These are phyloP conservation scores for Amblyopsis hoosieri DNA, from an alignment of 2,797 vertebrate genomes.

Conservation along the genomic window DNA sequence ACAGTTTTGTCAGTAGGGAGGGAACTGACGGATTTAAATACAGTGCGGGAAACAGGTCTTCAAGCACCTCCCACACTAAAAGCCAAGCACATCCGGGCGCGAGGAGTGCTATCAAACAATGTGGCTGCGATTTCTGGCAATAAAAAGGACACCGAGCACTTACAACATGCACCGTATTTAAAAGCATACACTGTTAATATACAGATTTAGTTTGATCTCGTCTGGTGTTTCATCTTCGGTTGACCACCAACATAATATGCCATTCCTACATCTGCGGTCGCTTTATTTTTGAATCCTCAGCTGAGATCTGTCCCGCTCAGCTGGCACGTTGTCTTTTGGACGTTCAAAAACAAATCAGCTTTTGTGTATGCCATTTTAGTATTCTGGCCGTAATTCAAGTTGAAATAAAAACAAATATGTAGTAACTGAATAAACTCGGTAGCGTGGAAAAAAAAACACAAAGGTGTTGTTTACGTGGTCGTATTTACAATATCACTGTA, in stretches of 20 bases:
- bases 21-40: slow-evolving; percentile 75
- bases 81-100: slow-evolving; percentile 70
- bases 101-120: slow-evolving; percentile 77
- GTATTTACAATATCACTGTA: slow-evolving; percentile 21
- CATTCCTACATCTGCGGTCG: background rate
- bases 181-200: background rate
- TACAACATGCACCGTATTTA: background rate
- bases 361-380: no score
- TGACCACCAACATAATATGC: no score
- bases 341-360: background rate
- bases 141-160: slow-evolving; percentile 57
- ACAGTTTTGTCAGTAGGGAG: slow-evolving; percentile 57
- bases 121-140: slow-evolving; percentile 58
- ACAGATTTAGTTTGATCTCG: accelerated
- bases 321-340: slow-evolving; percentile 14
- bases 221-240: background rate
- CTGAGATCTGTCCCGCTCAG: slow-evolving; percentile 36
- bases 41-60: slow-evolving; percentile 74
- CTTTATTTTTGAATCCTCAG: slow-evolving; percentile 31
- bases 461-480: slow-evolving; percentile 4
- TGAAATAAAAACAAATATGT: background rate
- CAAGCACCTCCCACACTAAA: slow-evolving; percentile 75
- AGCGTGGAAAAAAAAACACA: slow-evolving; percentile 24
- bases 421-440: background rate
- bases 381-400: no score